These are phyloP conservation scores for Campoletis raptor DNA, from an alignment of 2,888 invertebrate genomes.

Conservation along the genomic window DNA sequence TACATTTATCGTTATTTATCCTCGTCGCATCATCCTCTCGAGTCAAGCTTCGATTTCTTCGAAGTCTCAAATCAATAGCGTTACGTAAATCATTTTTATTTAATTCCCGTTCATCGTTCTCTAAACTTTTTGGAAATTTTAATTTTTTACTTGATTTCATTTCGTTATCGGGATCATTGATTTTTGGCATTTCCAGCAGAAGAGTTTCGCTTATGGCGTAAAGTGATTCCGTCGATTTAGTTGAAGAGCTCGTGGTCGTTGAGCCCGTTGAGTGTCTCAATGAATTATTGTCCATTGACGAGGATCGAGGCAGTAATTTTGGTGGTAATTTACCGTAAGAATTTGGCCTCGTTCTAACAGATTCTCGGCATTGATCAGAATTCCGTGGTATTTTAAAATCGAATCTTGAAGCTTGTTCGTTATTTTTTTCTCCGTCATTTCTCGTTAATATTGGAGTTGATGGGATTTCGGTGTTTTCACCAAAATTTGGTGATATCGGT, in stretches of 20 bases:
- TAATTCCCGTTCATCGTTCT: conserved; percentile 24
- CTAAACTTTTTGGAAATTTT: conserved; percentile 42
- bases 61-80: conserved; percentile 25
- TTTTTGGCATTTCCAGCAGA: conserved; percentile 65
- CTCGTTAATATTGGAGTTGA: conserved; percentile 32
- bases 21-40: conserved; percentile 2
- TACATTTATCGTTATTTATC: conserved; percentile 42
- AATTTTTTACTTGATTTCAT: conserved; percentile 1
- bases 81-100: conserved; percentile 10
- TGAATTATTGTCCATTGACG: conserved; percentile 78
- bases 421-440: conserved; percentile 26
- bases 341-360: conserved; percentile 72
- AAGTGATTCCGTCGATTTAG: conserved; percentile 80
- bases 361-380: conserved; percentile 35
- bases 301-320: conserved; percentile 77
- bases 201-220: conserved; percentile 79
- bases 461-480: conserved; percentile 68
- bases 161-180: conserved; percentile 1
- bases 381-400: conserved; percentile 61
- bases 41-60: conserved; percentile 28
- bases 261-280: conserved; percentile 81
- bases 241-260: conserved; percentile 78
- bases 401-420: conserved; percentile 50
- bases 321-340: conserved; percentile 79
- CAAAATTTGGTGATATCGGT: conserved; percentile 78